phyloP scores from a whole-genome alignment of 1,140 invertebrate species.

The Pseudomyrmex flavicornis region DNA sequence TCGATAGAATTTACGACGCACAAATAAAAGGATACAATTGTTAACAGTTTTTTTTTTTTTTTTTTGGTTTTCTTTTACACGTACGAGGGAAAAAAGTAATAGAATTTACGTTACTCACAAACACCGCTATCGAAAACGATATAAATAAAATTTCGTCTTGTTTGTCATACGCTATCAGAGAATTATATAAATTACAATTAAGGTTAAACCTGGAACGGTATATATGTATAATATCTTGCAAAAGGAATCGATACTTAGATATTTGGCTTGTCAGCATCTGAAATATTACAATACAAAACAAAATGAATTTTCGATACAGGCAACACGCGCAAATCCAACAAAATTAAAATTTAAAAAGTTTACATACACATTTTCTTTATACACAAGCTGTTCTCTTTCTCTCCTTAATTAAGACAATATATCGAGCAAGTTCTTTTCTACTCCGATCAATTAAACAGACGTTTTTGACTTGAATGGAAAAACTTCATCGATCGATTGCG shows the following conservation, averaged over 20 bases:
- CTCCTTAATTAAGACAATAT: constrained; percentile 20
- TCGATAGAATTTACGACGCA: constrained; percentile 29
- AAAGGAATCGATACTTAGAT: constrained; percentile 33
- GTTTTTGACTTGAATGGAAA: background rate
- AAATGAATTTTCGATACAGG: constrained; percentile 45
- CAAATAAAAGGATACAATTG: constrained; percentile 30
- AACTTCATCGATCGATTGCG: no score
- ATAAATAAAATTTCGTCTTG: constrained; percentile 41
- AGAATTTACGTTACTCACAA: constrained; percentile 40
- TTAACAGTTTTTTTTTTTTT: constrained; percentile 18
- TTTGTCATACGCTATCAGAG: constrained; percentile 15
- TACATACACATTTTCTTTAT: constrained; percentile 46
- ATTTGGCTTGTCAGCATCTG: constrained; percentile 52
- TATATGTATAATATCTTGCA: constrained; percentile 27
- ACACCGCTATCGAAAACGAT: constrained; percentile 8
- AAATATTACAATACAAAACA: constrained; percentile 52
- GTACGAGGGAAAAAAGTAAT: constrained; percentile 16
- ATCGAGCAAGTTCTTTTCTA: constrained; percentile 27
- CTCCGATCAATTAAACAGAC: constrained; percentile 13
- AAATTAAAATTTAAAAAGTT: constrained; percentile 51
- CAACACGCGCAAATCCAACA: constrained; percentile 34
- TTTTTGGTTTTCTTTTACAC: no score
- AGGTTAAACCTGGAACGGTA: constrained; percentile 1
- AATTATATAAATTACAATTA: constrained; percentile 36
- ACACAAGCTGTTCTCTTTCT: constrained; percentile 13